phyloP scores from a whole-genome alignment of 2,113 vertebrate genomes.

The Phyllopteryx taeniolatus region DNA sequence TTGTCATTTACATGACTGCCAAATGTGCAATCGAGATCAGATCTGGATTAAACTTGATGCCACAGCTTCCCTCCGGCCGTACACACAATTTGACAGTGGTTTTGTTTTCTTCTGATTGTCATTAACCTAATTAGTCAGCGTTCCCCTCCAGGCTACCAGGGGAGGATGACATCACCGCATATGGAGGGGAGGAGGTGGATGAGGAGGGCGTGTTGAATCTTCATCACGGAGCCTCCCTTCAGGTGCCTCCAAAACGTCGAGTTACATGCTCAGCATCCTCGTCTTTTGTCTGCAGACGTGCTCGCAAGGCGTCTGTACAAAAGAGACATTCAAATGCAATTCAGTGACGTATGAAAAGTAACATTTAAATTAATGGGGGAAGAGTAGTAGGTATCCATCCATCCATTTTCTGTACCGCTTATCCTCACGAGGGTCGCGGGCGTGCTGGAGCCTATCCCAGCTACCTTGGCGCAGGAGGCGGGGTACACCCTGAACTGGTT shows the following conservation, averaged over 20 bases:
- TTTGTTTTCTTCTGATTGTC: not conserved
- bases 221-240: not conserved
- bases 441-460: too few relatives aligned
- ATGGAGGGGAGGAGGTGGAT: constrained; percentile 25
- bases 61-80: not conserved
- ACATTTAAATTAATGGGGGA: too few relatives aligned
- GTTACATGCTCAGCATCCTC: not conserved
- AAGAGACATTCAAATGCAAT: not conserved
- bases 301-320: not conserved
- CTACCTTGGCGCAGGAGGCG: too few relatives aligned
- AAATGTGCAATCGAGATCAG: not conserved
- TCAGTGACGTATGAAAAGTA: not conserved
- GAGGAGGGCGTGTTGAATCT: not conserved
- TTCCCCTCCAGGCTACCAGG: constrained; percentile 57
- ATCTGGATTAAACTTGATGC: not conserved
- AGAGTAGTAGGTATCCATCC: too few relatives aligned
- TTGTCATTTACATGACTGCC: not conserved
- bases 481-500: too few relatives aligned
- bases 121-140: constrained; percentile 43
- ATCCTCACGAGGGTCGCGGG: too few relatives aligned
- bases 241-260: not conserved
- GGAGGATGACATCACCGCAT: constrained; percentile 75
- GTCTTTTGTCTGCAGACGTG: not conserved
- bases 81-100: not conserved
- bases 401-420: too few relatives aligned